A percentile compares a stretch with the other conserved stretches of the same genome.
These are phyloP conservation scores for Sterrhoptilus dennistouni DNA, from an alignment of 2,113 vertebrate species.

Conservation along the genomic window DNA sequence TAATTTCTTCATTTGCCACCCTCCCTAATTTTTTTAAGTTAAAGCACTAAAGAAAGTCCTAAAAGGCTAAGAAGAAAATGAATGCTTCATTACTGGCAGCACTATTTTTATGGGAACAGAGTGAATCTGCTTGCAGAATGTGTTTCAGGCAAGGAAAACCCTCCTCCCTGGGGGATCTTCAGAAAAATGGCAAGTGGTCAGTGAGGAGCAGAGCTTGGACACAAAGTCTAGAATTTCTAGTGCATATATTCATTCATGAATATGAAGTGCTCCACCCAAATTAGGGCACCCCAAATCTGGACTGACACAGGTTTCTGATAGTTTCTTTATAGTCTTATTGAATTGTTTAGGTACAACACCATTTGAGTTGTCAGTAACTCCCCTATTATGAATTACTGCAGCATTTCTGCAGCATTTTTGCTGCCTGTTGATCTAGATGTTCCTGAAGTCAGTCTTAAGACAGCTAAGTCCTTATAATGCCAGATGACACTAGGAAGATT, in stretches of 20 bases:
- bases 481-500: not conserved
- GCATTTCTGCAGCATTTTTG: not conserved
- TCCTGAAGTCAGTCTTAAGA: not conserved
- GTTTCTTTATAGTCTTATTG: not conserved
- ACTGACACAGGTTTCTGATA: not conserved
- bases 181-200: not conserved
- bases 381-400: rapidly evolving
- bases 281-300: not conserved
- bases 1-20: not conserved
- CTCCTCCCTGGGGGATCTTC: not conserved
- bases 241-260: not conserved
- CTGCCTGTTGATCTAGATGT: rapidly evolving
- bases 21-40: not conserved
- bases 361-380: not conserved
- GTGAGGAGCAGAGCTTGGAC: not conserved
- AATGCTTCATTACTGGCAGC: not conserved
- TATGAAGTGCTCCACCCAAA: not conserved
- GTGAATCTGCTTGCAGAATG: not conserved
- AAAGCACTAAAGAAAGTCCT: not conserved
- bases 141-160: not conserved
- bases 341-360: not conserved
- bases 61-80: not conserved
- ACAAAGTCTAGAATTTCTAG: not conserved
- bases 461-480: not conserved
- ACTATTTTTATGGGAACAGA: not conserved